Evolutionary conservation across 2,113 vertebrate genomes (phyloP).

Genomic region (Crotalus horridus): DNA sequence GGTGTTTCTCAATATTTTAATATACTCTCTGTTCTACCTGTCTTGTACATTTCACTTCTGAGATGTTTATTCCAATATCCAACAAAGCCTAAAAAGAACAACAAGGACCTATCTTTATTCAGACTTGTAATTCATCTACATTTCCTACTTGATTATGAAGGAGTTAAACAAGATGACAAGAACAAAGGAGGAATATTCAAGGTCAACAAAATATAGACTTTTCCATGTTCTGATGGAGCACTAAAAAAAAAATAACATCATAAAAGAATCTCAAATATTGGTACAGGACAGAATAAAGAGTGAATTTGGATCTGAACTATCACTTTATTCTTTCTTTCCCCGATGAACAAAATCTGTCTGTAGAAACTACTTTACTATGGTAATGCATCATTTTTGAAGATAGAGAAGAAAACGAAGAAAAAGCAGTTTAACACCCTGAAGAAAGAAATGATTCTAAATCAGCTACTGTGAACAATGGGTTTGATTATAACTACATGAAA

Average conservation of each 20-base stretch:
- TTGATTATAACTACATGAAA: slow-evolving; percentile 61
- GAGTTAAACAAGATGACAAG: slow-evolving; percentile 34
- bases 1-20: not conserved
- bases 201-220: slow-evolving; percentile 40
- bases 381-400: slow-evolving; percentile 53
- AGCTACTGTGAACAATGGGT: slow-evolving; percentile 54
- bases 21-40: not conserved
- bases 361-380: slow-evolving; percentile 58
- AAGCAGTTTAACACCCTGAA: slow-evolving; percentile 50
- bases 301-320: slow-evolving; percentile 59
- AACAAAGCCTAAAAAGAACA: not conserved
- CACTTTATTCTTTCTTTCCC: slow-evolving; percentile 56
- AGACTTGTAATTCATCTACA: not conserved
- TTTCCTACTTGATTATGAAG: slow-evolving; percentile 31
- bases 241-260: slow-evolving; percentile 44
- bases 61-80: slow-evolving; percentile 19
- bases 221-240: slow-evolving; percentile 41
- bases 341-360: slow-evolving; percentile 57
- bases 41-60: not conserved
- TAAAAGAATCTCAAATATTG: slow-evolving; percentile 60
- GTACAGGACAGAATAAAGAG: slow-evolving; percentile 59
- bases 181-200: slow-evolving; percentile 29
- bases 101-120: not conserved
- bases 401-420: not conserved
- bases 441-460: slow-evolving; percentile 48